Percentiles rank a stretch among this genome's conserved stretches.
These are phyloP conservation scores for Crax fasciolata DNA, from an alignment of 2,797 vertebrate species.

Conservation along the genomic window DNA sequence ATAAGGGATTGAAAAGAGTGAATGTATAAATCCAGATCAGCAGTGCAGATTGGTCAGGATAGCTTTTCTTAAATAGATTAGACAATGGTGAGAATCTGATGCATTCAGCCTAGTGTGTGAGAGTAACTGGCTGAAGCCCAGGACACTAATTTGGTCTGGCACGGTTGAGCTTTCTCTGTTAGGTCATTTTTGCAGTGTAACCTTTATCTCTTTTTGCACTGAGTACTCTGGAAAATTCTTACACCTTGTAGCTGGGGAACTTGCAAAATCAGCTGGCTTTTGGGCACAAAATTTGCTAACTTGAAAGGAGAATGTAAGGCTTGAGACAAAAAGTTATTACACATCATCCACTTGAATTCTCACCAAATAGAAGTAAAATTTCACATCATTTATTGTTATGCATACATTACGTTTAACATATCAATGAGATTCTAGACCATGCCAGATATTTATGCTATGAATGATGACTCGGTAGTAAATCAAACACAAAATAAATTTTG, in stretches of 20 bases:
- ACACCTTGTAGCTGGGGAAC: background rate
- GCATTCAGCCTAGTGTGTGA: background rate
- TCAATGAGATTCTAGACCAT: background rate
- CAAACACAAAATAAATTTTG: background rate
- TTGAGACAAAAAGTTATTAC: background rate
- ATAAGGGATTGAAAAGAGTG: background rate
- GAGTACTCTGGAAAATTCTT: background rate
- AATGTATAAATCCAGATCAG: background rate
- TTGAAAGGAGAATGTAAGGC: background rate
- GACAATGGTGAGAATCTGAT: background rate
- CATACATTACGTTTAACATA: background rate
- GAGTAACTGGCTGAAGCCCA: background rate
- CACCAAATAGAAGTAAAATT: constrained; percentile 11
- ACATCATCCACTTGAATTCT: background rate
- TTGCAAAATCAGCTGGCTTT: background rate
- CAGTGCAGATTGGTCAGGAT: background rate
- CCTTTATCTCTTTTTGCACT: background rate
- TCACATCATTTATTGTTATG: background rate
- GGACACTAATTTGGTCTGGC: background rate
- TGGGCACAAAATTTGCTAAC: background rate
- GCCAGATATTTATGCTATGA: constrained; percentile 11
- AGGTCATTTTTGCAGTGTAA: background rate
- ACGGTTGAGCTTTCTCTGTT: background rate
- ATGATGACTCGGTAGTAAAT: constrained; percentile 26
- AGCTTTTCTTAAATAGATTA: background rate